phyloP scores from a whole-genome alignment of 2,888 invertebrate genomes.

The Gandaritis pyraliata region DNA sequence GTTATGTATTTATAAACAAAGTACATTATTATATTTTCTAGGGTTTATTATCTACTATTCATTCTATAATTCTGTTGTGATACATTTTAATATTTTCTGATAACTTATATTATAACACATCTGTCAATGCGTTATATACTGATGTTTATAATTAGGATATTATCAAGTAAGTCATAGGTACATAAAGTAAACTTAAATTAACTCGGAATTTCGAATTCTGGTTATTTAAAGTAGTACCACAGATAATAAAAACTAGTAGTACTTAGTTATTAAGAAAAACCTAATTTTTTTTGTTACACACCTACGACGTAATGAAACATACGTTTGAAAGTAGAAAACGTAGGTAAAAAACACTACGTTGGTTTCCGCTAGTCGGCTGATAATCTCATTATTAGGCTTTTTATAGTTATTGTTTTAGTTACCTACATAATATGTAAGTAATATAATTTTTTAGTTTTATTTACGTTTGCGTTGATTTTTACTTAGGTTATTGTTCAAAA shows the following conservation, averaged over 20 bases:
- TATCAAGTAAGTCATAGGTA: constrained; percentile 1
- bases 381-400: constrained; percentile 1
- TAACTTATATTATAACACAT: background rate
- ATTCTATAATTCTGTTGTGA: background rate
- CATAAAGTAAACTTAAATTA: constrained; percentile 13
- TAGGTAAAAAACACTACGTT: background rate
- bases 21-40: background rate
- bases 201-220: constrained; percentile 19
- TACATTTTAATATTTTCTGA: constrained; percentile 9
- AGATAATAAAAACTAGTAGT: background rate
- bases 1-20: background rate
- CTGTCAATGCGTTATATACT: constrained; percentile 2
- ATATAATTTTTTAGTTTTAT: background rate
- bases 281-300: background rate
- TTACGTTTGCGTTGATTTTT: background rate
- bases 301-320: background rate
- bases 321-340: background rate
- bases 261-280: constrained; percentile 3
- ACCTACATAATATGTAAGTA: background rate
- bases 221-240: constrained; percentile 9
- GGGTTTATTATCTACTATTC: background rate
- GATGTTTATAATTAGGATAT: constrained; percentile 8
- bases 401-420: background rate
- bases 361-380: constrained; percentile 3
- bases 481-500: background rate